A percentile compares a stretch with the other conserved stretches of the same genome.
Conservation (phyloP, 2,797 vertebrate species). For the Helicolenus hilgendorfi region DNA sequence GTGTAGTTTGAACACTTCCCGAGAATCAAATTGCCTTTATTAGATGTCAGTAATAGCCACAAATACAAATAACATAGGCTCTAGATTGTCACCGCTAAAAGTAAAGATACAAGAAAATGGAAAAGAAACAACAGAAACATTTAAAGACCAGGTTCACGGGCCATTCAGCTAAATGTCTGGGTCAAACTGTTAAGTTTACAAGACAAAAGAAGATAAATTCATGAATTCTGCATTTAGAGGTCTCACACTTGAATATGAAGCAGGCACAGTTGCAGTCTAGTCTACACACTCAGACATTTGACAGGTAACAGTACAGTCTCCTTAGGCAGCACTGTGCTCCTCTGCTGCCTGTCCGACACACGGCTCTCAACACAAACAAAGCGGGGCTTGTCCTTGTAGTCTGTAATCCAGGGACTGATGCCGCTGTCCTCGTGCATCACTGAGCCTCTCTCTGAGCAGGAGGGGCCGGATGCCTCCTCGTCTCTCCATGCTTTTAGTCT, state of each 20-base stretch:
- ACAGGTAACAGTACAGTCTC: constrained; percentile 51
- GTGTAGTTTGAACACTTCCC: neutral
- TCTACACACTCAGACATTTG: constrained; percentile 12
- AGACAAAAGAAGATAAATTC: neutral
- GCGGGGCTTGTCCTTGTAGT: constrained; percentile 58
- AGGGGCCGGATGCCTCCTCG: neutral
- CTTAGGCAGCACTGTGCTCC: constrained; percentile 28
- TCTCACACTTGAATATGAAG: constrained; percentile 4
- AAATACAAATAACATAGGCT: neutral
- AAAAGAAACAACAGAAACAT: neutral
- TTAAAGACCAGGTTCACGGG: neutral
- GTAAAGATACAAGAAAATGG: neutral
- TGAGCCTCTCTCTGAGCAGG: constrained; percentile 40
- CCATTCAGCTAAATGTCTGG: neutral
- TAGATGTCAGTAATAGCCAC: neutral
- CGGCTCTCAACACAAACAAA: constrained; percentile 59
- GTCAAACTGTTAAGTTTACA: neutral
- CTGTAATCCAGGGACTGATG: constrained; percentile 61
- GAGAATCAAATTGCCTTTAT: neutral
- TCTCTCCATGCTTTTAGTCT: constrained; percentile 16
- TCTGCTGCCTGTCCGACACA: constrained; percentile 57
- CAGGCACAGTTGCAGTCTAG: constrained; percentile 8
- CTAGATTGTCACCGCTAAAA: neutral
- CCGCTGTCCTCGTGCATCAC: constrained; percentile 58
- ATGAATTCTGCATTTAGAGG: constrained; percentile 26